Percentiles rank a stretch among this genome's conserved stretches.
phyloP scores from a whole-genome alignment of 2,888 invertebrate genomes.

The Neoscelio sp. region DNA sequence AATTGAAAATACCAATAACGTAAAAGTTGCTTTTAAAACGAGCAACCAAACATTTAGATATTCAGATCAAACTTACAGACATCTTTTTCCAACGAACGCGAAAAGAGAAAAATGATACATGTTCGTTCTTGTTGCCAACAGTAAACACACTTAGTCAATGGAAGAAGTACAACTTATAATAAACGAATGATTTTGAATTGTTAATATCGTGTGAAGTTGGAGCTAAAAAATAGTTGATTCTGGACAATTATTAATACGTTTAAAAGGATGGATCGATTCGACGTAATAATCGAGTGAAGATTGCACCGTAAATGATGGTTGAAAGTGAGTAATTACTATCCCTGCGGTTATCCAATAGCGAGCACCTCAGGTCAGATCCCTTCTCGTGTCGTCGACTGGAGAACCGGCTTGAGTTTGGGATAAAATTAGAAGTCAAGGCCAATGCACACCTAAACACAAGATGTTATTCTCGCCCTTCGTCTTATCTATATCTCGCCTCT shows the following conservation, averaged over 20 bases:
- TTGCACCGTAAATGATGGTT: constrained; percentile 53
- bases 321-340: constrained; percentile 65
- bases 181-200: too few species aligned
- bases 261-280: constrained; percentile 56
- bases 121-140: too few species aligned
- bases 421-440: constrained; percentile 79
- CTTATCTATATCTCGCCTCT: constrained; percentile 54
- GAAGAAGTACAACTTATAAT: too few species aligned
- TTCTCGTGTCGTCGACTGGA: constrained; percentile 69
- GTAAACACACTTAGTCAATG: too few species aligned
- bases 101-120: too few species aligned
- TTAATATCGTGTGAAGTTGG: constrained; percentile 31
- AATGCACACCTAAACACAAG: constrained; percentile 71
- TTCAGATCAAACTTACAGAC: too few species aligned
- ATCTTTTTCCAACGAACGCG: too few species aligned
- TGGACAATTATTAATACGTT: constrained; percentile 48
- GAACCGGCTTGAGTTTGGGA: constrained; percentile 77
- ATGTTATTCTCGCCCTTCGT: constrained; percentile 64
- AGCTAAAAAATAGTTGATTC: neutral
- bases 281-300: constrained; percentile 57
- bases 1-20: too few species aligned
- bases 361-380: constrained; percentile 67
- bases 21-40: too few species aligned
- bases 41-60: too few species aligned
- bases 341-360: constrained; percentile 67